Evolutionary conservation across 2,113 vertebrate genomes (phyloP), one percentile per base, ranked within the genome.

Genomic region (Baryphthengus martii): DNA sequence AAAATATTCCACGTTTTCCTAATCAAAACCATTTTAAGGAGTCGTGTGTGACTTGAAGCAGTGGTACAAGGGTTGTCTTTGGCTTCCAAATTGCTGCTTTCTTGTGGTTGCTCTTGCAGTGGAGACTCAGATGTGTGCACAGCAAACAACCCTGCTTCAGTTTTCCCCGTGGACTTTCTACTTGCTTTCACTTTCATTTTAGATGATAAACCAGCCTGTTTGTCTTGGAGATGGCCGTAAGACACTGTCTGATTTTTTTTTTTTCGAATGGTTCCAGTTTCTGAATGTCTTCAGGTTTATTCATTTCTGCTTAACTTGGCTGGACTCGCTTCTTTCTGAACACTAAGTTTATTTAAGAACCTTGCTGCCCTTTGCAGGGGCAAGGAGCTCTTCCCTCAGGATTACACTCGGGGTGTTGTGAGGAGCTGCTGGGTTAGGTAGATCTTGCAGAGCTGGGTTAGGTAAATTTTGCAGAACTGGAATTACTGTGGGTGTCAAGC

Each of bases 311-410:
- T 72, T 74, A 29, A 24, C 37, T 55, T 50, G 37, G 10, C 29
- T 35, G 7, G 47, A 11, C 40, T 56, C 85, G 17, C 19, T 67
- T 75, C 84, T 72, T 56, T 9, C 44, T 55, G 28, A 75, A 17
- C 21, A 4, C 23, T 24, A 2, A 17, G 11, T 62, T 42, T 28
- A 0, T 72, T 0, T 29, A 18, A 20, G 25, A 26, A 5, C 31
- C n/a, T 53, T 42, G 14, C 23, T 62, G 47, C 53, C 11, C 0
- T 49, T 47, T 52, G 29, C 33, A 93, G 37, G 47, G 59, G 11
- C 14, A 33, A 7, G 35, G 53, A 65, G 47, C 2, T 53, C 19
- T 84, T 71, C 14, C 3, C 39, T 63, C 39, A 31, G 40, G 28
- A 82, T 23, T 4, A 65, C 23, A 11, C 18, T 52, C 45, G 16